phyloP scores from a whole-genome alignment of 2,113 vertebrate species.

The Pelobates fuscus region DNA sequence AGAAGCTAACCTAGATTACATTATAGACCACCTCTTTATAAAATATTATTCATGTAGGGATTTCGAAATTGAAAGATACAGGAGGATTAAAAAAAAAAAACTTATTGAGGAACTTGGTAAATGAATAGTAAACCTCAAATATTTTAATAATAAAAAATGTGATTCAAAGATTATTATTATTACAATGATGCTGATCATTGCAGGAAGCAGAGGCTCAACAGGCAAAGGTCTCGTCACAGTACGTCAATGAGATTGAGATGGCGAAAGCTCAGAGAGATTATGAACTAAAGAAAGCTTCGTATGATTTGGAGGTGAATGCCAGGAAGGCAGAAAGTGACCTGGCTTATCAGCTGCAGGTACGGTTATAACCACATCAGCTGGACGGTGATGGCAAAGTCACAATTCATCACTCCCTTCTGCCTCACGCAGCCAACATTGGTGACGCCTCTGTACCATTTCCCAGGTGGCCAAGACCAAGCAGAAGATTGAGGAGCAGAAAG shows the following conservation, averaged over 20 bases:
- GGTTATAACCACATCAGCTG: background rate
- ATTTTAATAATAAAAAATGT: too few relatives aligned
- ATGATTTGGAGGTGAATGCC: slow-evolving; percentile 85
- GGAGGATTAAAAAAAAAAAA: too few relatives aligned
- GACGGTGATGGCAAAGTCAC: too few relatives aligned
- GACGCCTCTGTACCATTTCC: background rate
- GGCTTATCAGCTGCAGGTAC: slow-evolving; percentile 91
- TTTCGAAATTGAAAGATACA: too few relatives aligned
- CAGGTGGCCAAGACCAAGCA: slow-evolving; percentile 94
- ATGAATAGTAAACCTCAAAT: too few relatives aligned
- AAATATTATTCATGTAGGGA: too few relatives aligned
- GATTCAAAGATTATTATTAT: too few relatives aligned
- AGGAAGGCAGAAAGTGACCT: slow-evolving; percentile 89
- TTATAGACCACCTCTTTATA: too few relatives aligned
- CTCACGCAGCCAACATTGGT: too few relatives aligned
- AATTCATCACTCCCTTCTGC: too few relatives aligned
- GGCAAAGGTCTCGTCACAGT: slow-evolving; percentile 88
- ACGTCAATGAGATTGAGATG: slow-evolving; percentile 88
- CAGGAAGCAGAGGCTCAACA: slow-evolving; percentile 89
- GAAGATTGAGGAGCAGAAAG: slow-evolving; percentile 88
- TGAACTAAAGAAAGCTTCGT: slow-evolving; percentile 85
- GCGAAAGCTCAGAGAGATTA: slow-evolving; percentile 90
- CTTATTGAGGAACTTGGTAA: too few relatives aligned
- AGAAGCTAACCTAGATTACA: too few relatives aligned
- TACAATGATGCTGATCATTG: background rate